Evolutionary conservation across 2,888 invertebrate genomes (phyloP).

Genomic region (Acanthosepion esculentum): DNA sequence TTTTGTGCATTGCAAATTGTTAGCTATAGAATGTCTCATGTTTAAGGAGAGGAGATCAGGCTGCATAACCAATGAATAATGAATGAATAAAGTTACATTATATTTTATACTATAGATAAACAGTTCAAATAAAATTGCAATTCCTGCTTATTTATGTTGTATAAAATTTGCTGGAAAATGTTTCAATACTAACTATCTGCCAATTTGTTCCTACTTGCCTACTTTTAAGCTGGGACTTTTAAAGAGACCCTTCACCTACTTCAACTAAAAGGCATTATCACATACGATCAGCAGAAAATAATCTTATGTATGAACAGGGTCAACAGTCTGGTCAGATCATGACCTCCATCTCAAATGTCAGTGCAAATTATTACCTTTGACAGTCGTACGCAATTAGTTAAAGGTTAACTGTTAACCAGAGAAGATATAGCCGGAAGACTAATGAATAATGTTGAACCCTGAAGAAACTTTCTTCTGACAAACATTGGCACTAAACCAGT

Average conservation of each 20-base stretch:
- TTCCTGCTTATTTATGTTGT: too few species aligned
- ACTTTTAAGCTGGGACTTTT: background rate
- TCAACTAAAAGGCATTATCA: background rate
- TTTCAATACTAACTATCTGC: background rate
- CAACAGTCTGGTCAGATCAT: constrained; percentile 13
- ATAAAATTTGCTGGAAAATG: too few species aligned
- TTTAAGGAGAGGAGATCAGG: too few species aligned
- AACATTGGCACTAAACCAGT: background rate
- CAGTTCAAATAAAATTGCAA: too few species aligned
- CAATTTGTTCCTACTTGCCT: background rate
- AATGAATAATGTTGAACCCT: background rate
- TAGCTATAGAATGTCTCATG: too few species aligned
- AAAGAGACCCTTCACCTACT: background rate
- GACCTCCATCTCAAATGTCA: background rate
- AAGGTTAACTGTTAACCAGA: background rate
- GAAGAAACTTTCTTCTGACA: background rate
- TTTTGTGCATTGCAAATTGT: too few species aligned
- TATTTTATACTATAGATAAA: too few species aligned
- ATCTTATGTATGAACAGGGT: background rate
- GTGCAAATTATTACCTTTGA: constrained; percentile 8
- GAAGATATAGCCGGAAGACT: background rate
- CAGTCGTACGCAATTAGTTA: background rate
- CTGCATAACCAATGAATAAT: too few species aligned
- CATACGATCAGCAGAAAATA: background rate
- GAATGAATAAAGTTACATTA: too few species aligned